Conservation (phyloP, 1,140 invertebrate species). For the Tachypleus tridentatus region DNA sequence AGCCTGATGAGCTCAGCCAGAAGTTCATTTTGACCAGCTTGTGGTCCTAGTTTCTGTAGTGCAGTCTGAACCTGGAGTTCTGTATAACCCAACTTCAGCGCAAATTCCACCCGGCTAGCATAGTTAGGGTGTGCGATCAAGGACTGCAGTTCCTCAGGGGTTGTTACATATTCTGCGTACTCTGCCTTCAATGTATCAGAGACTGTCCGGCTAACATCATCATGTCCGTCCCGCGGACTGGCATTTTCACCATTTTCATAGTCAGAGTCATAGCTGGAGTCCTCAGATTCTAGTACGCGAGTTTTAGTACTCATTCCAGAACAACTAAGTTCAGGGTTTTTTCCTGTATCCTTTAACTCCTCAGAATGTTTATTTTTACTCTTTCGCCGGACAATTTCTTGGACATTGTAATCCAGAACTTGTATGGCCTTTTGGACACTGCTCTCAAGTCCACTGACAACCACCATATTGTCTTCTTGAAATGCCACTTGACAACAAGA, state of each 20-base stretch:
- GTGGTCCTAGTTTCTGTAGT: slow-evolving; percentile 62
- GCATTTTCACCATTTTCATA: slow-evolving; percentile 52
- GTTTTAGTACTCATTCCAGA: neutral
- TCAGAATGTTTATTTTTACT: neutral
- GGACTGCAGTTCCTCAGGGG: slow-evolving; percentile 3
- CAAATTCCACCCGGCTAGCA: slow-evolving; percentile 46
- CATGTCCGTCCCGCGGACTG: slow-evolving; percentile 37
- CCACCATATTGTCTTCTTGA: slow-evolving; percentile 10
- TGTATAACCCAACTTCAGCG: slow-evolving; percentile 79
- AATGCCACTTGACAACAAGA: slow-evolving; percentile 14
- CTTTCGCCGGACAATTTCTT: slow-evolving; percentile 1
- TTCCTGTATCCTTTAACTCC: neutral
- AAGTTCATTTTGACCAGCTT: slow-evolving; percentile 73
- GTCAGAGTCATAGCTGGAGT: slow-evolving; percentile 77
- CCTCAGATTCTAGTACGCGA: slow-evolving; percentile 44
- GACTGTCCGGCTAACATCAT: slow-evolving; percentile 61
- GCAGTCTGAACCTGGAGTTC: slow-evolving; percentile 71
- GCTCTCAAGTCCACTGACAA: slow-evolving; percentile 12
- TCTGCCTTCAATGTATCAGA: slow-evolving; percentile 72
- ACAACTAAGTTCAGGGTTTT: slow-evolving; percentile 4
- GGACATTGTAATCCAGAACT: slow-evolving; percentile 13
- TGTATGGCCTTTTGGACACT: slow-evolving; percentile 14
- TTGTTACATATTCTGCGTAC: slow-evolving; percentile 64
- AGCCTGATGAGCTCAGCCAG: slow-evolving; percentile 51
- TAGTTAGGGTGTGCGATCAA: slow-evolving; percentile 19